Evolutionary conservation across 2,113 vertebrate species (phyloP), one percentile per base, ranked within the genome.

Genomic region (Notarius quadriscutis): DNA sequence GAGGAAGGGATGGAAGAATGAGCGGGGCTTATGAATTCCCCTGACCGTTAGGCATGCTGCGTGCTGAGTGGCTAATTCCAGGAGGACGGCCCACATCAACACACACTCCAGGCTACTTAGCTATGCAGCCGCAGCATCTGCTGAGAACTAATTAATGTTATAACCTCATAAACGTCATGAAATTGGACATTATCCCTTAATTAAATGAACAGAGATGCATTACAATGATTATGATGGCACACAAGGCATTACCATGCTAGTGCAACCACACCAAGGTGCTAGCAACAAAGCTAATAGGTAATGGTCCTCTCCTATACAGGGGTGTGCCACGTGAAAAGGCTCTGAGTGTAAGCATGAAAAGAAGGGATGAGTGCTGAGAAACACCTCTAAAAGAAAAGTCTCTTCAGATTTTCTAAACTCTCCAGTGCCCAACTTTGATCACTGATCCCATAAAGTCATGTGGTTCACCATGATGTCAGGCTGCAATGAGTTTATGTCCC

Each of bases 161-260:
- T 94, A 95, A 95, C 95, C 95, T 95, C 94, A 95, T 96, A 96
- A 95, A 95, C 93, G 90, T 96, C 95, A 95, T 93, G 95, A 94
- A 96, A 95, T 95, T 96, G 95, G 94, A 95, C 94, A 95, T 96
- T 95, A 96, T 96, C 93, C 93, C 92, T 94, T 95, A 96, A 96
- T 96, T 96, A 95, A 95, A 95, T 95, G 95, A 95, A 96, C 94
- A 95, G 94, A 95, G 94, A 95, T 95, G 94, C 94, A 95, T 95
- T 94, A 94, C 93, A 94, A 92, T 93, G 93, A 95, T 96, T 95
- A 94, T 88, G 93, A 93, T 92, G 92, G 91, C 92, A 92, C 92
- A 88, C 89, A 74, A 91, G 83, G 86, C 87, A 92, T 92, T 82
- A 90, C 91, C 85, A 83, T 91, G 50, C 89, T 77, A 91, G 15